phyloP scores from a whole-genome alignment of 2,113 vertebrate genomes.

The Corythornis cristatus region DNA sequence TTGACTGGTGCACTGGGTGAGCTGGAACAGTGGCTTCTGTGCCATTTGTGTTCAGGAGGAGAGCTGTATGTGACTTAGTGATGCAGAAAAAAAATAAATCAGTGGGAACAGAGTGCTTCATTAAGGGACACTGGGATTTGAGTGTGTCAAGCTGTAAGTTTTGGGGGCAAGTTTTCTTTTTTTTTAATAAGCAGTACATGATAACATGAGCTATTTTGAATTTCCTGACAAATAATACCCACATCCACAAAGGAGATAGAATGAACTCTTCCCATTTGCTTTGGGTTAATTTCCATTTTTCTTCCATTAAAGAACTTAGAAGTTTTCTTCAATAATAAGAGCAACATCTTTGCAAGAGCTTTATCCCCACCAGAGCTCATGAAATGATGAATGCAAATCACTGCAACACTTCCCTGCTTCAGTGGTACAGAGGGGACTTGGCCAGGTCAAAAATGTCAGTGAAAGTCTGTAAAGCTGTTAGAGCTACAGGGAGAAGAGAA shows the following conservation, averaged over 20 bases:
- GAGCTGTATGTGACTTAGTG: neutral
- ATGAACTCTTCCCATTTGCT: neutral
- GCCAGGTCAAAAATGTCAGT: neutral
- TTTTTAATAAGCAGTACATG: neutral
- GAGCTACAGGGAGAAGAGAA: neutral
- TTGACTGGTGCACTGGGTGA: neutral
- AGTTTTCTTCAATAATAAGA: neutral
- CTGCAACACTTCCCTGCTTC: neutral
- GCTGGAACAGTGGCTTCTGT: neutral
- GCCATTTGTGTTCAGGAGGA: neutral
- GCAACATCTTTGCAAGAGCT: neutral
- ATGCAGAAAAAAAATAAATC: neutral
- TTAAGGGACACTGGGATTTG: neutral
- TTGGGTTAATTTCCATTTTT: neutral
- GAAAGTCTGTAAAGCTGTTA: neutral
- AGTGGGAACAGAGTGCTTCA: neutral
- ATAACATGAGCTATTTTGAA: neutral
- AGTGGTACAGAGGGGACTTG: neutral
- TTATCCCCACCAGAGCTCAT: neutral
- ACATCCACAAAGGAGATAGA: neutral
- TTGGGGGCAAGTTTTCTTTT: neutral
- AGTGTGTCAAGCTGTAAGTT: neutral
- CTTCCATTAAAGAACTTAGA: neutral
- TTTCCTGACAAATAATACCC: neutral
- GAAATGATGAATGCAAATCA: neutral